A percentile compares a stretch with the other conserved stretches of the same genome.
Conservation (phyloP, 53 echinoderm and acorn worm genomes). For the Holothuria scabra region DNA sequence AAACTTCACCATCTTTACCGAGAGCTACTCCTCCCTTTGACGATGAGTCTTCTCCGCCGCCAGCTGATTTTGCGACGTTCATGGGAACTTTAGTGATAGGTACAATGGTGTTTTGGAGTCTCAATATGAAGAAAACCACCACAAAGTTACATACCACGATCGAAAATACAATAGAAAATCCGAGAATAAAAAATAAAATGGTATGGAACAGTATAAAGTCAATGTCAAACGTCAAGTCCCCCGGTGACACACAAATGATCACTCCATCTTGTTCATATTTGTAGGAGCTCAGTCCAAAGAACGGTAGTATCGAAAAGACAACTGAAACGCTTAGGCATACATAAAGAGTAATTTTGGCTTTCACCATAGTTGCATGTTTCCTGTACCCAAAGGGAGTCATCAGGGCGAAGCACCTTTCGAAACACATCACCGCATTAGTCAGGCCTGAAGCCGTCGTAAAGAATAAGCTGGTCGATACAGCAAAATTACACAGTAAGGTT, state of each 20-base stretch:
- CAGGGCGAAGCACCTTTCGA: neutral
- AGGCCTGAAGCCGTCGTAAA: slow-evolving; percentile 54
- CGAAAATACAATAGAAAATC: slow-evolving; percentile 52
- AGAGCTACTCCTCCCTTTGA: too few relatives aligned
- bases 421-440: neutral
- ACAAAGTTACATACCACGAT: slow-evolving; percentile 61
- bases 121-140: slow-evolving; percentile 53
- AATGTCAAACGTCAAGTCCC: slow-evolving; percentile 47
- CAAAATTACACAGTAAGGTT: slow-evolving; percentile 53
- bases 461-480: slow-evolving; percentile 54
- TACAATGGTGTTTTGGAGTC: neutral
- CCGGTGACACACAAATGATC: slow-evolving; percentile 63
- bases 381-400: neutral
- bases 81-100: too few relatives aligned
- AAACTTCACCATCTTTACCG: too few relatives aligned
- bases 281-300: neutral
- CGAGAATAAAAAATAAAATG: slow-evolving; percentile 55
- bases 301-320: neutral
- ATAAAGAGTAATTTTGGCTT: neutral
- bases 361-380: neutral
- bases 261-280: neutral
- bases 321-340: neutral
- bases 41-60: too few relatives aligned
- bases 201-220: slow-evolving; percentile 55
- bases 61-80: too few relatives aligned